A percentile compares a stretch with the other conserved stretches of the same genome.
These are phyloP conservation scores for Sphaerophoria rueppellii DNA, from an alignment of 2,888 invertebrate species.

Conservation along the genomic window DNA sequence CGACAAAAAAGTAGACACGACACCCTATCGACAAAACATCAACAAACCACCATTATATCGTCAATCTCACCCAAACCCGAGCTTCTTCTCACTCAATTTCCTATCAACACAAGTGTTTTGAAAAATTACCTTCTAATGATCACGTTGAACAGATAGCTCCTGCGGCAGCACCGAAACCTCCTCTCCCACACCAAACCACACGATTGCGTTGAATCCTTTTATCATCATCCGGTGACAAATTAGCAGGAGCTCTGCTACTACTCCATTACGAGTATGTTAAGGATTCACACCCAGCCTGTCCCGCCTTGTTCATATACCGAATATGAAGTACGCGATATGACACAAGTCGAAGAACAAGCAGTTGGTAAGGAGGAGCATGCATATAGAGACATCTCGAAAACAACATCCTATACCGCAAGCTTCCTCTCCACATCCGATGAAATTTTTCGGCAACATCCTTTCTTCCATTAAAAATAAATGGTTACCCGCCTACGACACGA, in stretches of 20 bases:
- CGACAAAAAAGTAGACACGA: neutral
- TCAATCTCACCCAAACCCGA: slow-evolving; percentile 1
- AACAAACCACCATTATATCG: slow-evolving; percentile 21
- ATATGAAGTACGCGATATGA: neutral
- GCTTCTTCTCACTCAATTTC: slow-evolving; percentile 13
- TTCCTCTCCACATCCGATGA: slow-evolving; percentile 44
- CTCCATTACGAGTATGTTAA: neutral
- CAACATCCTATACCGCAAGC: slow-evolving; percentile 48
- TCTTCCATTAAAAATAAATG: slow-evolving; percentile 18
- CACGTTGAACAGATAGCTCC: neutral
- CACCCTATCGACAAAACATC: neutral
- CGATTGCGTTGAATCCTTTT: slow-evolving; percentile 43
- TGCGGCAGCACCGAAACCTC: slow-evolving; percentile 8
- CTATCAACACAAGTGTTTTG: slow-evolving; percentile 13
- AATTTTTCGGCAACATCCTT: slow-evolving; percentile 49
- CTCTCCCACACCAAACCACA: slow-evolving; percentile 16
- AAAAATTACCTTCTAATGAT: slow-evolving; percentile 59
- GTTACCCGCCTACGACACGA: slow-evolving; percentile 6
- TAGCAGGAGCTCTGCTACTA: slow-evolving; percentile 34
- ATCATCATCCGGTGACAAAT: slow-evolving; percentile 67
- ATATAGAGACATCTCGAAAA: slow-evolving; percentile 45
- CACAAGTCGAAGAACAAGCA: neutral
- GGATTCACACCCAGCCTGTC: slow-evolving; percentile 12
- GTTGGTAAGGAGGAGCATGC: neutral
- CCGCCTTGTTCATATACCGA: slow-evolving; percentile 10